These are phyloP conservation scores for Physella acuta DNA, from an alignment of 1,140 invertebrate species.

Conservation along the genomic window DNA sequence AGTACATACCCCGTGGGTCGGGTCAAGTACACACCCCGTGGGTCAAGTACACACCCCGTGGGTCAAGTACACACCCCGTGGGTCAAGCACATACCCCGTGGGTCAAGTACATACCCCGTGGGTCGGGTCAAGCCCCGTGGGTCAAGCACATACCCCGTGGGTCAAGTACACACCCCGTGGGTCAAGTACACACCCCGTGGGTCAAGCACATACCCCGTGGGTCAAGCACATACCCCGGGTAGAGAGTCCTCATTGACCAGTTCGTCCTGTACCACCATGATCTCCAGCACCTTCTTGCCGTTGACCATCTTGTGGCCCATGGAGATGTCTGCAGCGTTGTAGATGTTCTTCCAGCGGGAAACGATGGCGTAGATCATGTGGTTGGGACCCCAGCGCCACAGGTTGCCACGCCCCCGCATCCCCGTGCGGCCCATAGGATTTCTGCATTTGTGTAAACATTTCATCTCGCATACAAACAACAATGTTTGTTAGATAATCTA, in stretches of 20 bases:
- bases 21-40: too few species aligned
- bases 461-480: too few species aligned
- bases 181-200: too few species aligned
- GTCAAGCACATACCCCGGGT: slow-evolving; percentile 65
- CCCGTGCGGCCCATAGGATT: slow-evolving; percentile 63
- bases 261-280: slow-evolving; percentile 79
- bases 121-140: too few species aligned
- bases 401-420: slow-evolving; percentile 57
- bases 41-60: too few species aligned
- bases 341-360: slow-evolving; percentile 50
- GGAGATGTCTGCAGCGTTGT: not conserved
- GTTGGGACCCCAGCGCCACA: slow-evolving; percentile 63
- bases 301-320: not conserved
- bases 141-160: too few species aligned
- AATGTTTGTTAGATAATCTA: not conserved
- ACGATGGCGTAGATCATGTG: slow-evolving; percentile 59
- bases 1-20: too few species aligned
- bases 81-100: too few species aligned
- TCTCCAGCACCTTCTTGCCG: slow-evolving; percentile 68
- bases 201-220: not conserved
- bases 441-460: slow-evolving; percentile 36
- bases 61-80: too few species aligned
- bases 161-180: too few species aligned
- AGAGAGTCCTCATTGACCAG: slow-evolving; percentile 84
- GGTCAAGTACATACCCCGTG: too few species aligned